Conservation (phyloP, 2,888 invertebrate species). For the Rotaria magnacalcarata region DNA sequence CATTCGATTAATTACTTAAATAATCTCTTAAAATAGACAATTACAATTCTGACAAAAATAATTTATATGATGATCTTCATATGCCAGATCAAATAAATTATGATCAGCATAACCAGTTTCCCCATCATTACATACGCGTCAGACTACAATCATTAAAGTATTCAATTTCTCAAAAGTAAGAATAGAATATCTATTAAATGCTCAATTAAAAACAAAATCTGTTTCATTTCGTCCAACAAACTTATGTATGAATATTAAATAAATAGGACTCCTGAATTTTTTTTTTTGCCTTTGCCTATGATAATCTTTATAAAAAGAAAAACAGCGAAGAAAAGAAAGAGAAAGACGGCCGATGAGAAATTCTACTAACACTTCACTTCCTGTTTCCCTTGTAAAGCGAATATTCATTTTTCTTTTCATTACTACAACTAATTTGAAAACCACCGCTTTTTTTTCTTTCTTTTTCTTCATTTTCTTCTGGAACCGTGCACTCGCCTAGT, state of each 20-base stretch:
- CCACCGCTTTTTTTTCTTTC: not conserved
- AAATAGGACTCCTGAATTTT: not conserved
- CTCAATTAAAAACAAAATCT: not conserved
- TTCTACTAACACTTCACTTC: constrained; percentile 27
- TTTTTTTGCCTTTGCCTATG: not conserved
- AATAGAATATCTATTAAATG: too few relatives aligned
- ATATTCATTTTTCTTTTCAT: constrained; percentile 3
- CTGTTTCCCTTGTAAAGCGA: not conserved
- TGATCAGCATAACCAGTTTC: not conserved
- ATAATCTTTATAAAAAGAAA: not conserved
- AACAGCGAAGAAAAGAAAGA: not conserved
- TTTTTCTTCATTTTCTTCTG: not conserved
- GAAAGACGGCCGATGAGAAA: constrained; percentile 3
- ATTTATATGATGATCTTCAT: not conserved
- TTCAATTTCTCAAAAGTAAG: too few relatives aligned
- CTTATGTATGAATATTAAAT: not conserved
- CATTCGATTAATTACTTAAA: not conserved
- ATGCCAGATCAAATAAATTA: not conserved
- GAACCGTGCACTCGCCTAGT: not conserved
- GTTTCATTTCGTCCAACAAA: not conserved
- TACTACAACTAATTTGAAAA: constrained; percentile 6
- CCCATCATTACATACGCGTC: too few relatives aligned
- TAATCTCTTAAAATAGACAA: not conserved
- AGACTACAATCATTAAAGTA: too few relatives aligned
- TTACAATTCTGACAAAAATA: not conserved